Evolutionary conservation across 2,113 vertebrate genomes (phyloP).

Genomic region (Aphyosemion australe): DNA sequence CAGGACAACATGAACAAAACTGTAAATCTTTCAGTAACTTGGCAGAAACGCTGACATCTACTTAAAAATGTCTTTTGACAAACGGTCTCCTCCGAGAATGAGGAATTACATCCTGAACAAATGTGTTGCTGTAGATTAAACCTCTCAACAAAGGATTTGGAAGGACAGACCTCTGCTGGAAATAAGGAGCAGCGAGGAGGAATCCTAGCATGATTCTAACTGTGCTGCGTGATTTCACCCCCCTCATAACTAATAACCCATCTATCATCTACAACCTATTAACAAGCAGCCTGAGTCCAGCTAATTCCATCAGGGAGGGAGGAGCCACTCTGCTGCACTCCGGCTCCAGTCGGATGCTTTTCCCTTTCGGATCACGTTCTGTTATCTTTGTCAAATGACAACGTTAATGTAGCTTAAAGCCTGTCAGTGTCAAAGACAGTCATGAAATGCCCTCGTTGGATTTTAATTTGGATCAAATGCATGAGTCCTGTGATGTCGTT

Average conservation of each 20-base stretch:
- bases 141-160: conserved; percentile 55
- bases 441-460: conserved; percentile 8
- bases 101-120: conserved; percentile 50
- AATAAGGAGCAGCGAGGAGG: conserved; percentile 24
- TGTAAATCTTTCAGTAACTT: conserved; percentile 48
- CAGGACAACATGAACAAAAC: conserved; percentile 34
- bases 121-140: conserved; percentile 57
- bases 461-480: conserved; percentile 24
- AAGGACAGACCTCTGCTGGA: conserved; percentile 22
- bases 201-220: conserved; percentile 42
- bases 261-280: conserved; percentile 71
- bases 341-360: conserved; percentile 50
- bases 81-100: conserved; percentile 37
- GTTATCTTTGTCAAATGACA: conserved; percentile 58
- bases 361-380: conserved; percentile 53
- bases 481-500: not conserved
- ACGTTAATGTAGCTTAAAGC: conserved; percentile 43
- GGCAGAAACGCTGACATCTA: conserved; percentile 43
- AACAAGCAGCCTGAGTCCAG: conserved; percentile 56
- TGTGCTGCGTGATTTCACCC: conserved; percentile 43
- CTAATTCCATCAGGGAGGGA: conserved; percentile 60
- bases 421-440: conserved; percentile 4
- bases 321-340: conserved; percentile 31
- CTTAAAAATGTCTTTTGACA: conserved; percentile 51
- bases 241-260: conserved; percentile 52